These are phyloP conservation scores for Anneissia japonica DNA, from an alignment of 35 echinoderm and acorn worm species.

Conservation along the genomic window DNA sequence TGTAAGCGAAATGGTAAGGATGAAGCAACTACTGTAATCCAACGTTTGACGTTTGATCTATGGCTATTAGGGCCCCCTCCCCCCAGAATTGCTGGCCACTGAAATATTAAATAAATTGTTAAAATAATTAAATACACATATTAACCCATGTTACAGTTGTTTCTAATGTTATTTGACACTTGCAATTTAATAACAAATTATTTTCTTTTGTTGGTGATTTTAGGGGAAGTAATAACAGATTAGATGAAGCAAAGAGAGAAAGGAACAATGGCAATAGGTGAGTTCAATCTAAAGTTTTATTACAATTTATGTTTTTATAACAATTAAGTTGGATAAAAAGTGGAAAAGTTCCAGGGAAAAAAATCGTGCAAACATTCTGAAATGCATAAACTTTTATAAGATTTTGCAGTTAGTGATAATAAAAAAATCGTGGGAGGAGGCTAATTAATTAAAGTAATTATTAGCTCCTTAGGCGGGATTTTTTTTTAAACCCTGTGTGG, in stretches of 20 bases:
- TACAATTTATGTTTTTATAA: too few relatives aligned
- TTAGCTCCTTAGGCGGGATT: too few relatives aligned
- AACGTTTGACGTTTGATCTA: neutral
- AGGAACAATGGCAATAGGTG: slow-evolving; percentile 98
- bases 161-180: neutral
- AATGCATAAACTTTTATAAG: too few relatives aligned
- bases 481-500: too few relatives aligned
- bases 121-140: neutral
- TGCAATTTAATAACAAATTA: neutral
- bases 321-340: too few relatives aligned
- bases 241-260: slow-evolving; percentile 86
- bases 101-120: neutral
- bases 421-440: too few relatives aligned
- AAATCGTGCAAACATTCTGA: too few relatives aligned
- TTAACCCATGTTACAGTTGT: neutral
- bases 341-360: too few relatives aligned
- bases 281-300: slow-evolving; percentile 1
- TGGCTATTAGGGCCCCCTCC: neutral
- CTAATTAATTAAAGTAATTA: too few relatives aligned
- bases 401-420: too few relatives aligned
- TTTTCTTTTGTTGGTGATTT: slow-evolving; percentile 15
- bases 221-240: slow-evolving; percentile 98
- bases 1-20: too few relatives aligned
- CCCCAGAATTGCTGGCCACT: neutral
- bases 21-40: neutral